phyloP scores from a whole-genome alignment of 1,140 invertebrate species.

The Hestina assimilis region DNA sequence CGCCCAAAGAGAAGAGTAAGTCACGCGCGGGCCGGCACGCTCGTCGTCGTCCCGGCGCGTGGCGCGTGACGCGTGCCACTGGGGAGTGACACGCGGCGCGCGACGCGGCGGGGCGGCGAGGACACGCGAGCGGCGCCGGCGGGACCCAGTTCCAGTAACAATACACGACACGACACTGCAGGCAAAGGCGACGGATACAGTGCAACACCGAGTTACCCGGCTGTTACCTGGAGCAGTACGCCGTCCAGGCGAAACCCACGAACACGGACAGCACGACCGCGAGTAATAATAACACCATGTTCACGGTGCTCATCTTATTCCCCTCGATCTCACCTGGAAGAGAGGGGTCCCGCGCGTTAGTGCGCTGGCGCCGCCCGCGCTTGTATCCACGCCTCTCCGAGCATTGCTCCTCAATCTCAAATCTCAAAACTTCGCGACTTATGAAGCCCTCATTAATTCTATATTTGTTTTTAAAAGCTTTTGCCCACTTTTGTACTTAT shows the following conservation, averaged over 20 bases:
- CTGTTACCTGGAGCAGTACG: conserved; percentile 95
- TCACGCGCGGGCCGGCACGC: conserved; percentile 41
- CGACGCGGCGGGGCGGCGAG: conserved; percentile 41
- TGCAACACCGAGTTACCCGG: conserved; percentile 71
- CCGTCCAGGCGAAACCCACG: conserved; percentile 95
- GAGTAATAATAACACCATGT: conserved; percentile 94
- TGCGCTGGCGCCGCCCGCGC: conserved; percentile 66
- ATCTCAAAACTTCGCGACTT: no score
- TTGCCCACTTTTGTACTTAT: no score
- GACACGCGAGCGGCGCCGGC: conserved; percentile 50
- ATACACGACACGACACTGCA: conserved; percentile 56
- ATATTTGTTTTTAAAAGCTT: no score
- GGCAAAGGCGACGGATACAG: conserved; percentile 55
- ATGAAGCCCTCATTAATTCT: no score
- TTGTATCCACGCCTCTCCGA: conserved; percentile 44
- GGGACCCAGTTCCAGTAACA: conserved; percentile 31
- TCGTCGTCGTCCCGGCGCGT: conserved; percentile 40
- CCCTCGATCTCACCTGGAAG: conserved; percentile 84
- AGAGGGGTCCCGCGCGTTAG: conserved; percentile 70
- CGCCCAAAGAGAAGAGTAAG: conserved; percentile 73
- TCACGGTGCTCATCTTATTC: conserved; percentile 91
- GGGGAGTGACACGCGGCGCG: conserved; percentile 41
- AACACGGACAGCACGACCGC: conserved; percentile 94
- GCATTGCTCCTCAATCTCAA: conserved; percentile 55
- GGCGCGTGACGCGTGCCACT: conserved; percentile 41